Evolutionary conservation across 2,888 invertebrate species (phyloP).

Genomic region (Tachystola acroxantha): DNA sequence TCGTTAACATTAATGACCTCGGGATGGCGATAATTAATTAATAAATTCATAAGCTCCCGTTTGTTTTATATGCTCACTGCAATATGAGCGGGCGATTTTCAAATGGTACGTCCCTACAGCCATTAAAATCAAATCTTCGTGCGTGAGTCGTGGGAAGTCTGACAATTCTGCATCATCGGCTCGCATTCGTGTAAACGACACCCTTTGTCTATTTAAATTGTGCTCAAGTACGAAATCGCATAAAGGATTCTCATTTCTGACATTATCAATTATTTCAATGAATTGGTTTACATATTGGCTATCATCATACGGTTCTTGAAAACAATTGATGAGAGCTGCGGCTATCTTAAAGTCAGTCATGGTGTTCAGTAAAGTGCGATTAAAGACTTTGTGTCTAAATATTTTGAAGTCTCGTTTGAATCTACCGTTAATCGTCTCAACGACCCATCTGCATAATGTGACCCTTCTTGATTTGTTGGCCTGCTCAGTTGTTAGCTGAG

Average conservation of each 20-base stretch:
- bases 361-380: neutral
- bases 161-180: conserved; percentile 12
- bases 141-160: conserved; percentile 10
- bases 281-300: neutral
- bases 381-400: neutral
- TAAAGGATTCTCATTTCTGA: conserved; percentile 11
- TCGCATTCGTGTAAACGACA: conserved; percentile 10
- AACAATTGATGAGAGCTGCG: neutral
- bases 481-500: neutral
- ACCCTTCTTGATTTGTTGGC: neutral
- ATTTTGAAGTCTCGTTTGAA: neutral
- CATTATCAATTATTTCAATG: conserved; percentile 11
- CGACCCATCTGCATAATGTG: conserved; percentile 2
- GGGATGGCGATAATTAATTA: too few relatives aligned
- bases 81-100: conserved; percentile 12
- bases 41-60: too few relatives aligned
- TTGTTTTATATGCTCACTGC: conserved; percentile 6
- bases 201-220: conserved; percentile 11
- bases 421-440: conserved; percentile 1
- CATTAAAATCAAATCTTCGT: conserved; percentile 7
- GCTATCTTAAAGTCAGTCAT: neutral
- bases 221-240: conserved; percentile 9
- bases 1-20: too few relatives aligned
- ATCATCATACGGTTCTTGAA: neutral
- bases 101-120: conserved; percentile 8